phyloP scores from a whole-genome alignment of 2,888 invertebrate species.

The Orthosia gothica region DNA sequence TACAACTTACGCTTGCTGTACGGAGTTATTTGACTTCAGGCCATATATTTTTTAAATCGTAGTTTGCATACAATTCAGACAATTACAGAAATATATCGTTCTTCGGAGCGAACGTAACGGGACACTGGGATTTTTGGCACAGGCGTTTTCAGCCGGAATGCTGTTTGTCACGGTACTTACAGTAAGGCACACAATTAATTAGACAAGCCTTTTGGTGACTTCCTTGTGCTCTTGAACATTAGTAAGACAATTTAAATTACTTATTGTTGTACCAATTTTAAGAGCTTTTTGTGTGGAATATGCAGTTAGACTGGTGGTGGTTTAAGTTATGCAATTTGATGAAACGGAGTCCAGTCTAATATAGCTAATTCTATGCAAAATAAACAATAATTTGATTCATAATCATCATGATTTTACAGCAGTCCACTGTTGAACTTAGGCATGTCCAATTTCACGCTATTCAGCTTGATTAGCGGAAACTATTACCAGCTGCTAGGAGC shows the following conservation, averaged over 20 bases:
- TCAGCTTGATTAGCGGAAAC: too few species aligned
- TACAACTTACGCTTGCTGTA: background rate
- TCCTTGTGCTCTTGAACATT: constrained; percentile 1
- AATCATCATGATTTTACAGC: background rate
- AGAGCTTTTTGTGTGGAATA: background rate
- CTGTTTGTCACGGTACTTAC: constrained; percentile 26
- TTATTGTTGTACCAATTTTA: background rate
- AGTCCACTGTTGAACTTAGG: too few species aligned
- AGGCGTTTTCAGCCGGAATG: constrained; percentile 23
- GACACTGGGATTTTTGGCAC: constrained; percentile 42
- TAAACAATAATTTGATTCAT: background rate
- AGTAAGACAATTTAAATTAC: constrained; percentile 18
- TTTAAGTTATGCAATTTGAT: background rate
- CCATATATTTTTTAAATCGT: constrained; percentile 10
- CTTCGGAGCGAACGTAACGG: background rate
- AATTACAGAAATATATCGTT: constrained; percentile 25
- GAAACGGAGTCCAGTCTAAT: background rate
- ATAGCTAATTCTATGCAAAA: too few species aligned
- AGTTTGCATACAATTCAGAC: constrained; percentile 18
- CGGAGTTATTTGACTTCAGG: background rate
- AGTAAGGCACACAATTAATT: constrained; percentile 40
- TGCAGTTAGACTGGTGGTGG: background rate
- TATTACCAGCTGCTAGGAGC: too few species aligned
- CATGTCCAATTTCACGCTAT: too few species aligned
- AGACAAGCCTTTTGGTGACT: constrained; percentile 33